These are phyloP conservation scores for Limnodromus scolopaceus DNA, from an alignment of 2,797 vertebrate species.

Conservation along the genomic window DNA sequence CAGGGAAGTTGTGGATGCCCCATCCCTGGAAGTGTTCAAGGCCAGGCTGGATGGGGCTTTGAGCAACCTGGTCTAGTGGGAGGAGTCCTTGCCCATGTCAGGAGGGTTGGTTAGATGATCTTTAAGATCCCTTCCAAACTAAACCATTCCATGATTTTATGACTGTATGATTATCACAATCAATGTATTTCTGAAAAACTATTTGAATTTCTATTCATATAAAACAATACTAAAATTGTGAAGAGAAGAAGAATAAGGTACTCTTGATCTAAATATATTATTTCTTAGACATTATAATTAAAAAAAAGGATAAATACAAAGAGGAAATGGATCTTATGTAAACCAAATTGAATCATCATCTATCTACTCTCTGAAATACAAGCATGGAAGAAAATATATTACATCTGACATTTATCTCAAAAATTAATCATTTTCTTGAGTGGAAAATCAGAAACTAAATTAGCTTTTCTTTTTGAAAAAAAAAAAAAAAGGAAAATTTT, in stretches of 20 bases:
- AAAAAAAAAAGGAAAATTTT: background rate
- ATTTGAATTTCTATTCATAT: background rate
- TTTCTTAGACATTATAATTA: background rate
- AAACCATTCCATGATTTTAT: background rate
- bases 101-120: background rate
- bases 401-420: background rate
- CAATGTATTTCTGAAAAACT: background rate
- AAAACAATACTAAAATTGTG: background rate
- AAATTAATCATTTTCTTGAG: background rate
- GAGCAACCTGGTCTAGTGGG: background rate
- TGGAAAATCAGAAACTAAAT: background rate
- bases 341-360: background rate
- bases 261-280: background rate
- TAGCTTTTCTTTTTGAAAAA: background rate
- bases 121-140: background rate
- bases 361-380: background rate
- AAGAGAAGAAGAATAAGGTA: background rate
- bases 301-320: background rate
- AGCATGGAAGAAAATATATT: background rate
- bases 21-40: background rate
- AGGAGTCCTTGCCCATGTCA: background rate
- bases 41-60: background rate
- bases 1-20: background rate
- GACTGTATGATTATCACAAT: background rate
- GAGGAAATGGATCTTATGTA: accelerated